Percentiles rank a stretch among this genome's conserved stretches.
These are phyloP conservation scores for Cephalopterus ornatus DNA, from an alignment of 2,113 vertebrate species.

Conservation along the genomic window DNA sequence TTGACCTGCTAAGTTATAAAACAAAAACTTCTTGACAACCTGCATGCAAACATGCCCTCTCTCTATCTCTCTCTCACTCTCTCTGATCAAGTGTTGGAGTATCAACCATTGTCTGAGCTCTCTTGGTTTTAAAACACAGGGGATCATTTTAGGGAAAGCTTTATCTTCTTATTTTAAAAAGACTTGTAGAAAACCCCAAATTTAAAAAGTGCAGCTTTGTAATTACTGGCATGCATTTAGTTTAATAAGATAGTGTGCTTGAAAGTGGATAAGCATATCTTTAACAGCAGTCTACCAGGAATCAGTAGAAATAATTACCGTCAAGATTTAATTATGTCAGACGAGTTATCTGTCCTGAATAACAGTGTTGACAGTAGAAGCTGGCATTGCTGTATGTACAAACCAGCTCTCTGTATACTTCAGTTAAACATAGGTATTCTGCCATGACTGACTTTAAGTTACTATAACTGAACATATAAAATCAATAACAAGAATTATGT, in stretches of 20 bases:
- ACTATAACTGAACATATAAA: conserved; percentile 27
- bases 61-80: neutral
- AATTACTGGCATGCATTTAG: conserved; percentile 70
- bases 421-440: conserved; percentile 43
- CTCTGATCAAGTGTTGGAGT: neutral
- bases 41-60: neutral
- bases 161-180: conserved; percentile 46
- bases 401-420: conserved; percentile 41
- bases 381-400: conserved; percentile 47
- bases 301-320: conserved; percentile 72
- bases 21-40: neutral
- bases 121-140: neutral
- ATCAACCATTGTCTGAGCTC: neutral
- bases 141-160: conserved; percentile 15
- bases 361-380: conserved; percentile 45
- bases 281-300: conserved; percentile 68
- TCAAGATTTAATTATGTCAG: conserved; percentile 78
- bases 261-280: conserved; percentile 72
- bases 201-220: conserved; percentile 64
- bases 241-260: conserved; percentile 71
- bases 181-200: conserved; percentile 45
- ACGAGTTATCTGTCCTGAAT: conserved; percentile 68
- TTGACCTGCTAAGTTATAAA: neutral
- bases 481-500: conserved; percentile 3
- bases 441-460: conserved; percentile 41